phyloP scores from a whole-genome alignment of 2,888 invertebrate genomes.

The Xylota sylvarum region DNA sequence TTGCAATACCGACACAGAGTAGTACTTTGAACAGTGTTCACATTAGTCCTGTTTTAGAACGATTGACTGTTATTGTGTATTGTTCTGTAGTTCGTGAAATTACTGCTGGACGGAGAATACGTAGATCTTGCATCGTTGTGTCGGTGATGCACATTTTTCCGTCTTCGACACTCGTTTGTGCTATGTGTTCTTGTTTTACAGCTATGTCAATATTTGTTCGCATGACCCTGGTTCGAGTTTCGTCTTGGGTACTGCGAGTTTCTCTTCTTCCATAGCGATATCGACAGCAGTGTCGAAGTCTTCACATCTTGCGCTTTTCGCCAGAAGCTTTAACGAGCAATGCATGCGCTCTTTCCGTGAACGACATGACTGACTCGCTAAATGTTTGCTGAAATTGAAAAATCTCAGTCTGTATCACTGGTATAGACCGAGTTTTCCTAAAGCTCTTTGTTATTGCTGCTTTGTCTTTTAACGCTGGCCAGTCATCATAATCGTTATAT shows the following conservation, averaged over 20 bases:
- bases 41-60: background rate
- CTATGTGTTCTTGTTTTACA: background rate
- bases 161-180: background rate
- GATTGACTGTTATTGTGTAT: background rate
- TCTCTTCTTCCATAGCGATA: constrained; percentile 5
- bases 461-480: background rate
- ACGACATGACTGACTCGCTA: background rate
- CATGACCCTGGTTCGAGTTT: background rate
- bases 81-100: background rate
- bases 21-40: background rate
- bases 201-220: too few species aligned
- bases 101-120: too few species aligned
- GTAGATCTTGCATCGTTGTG: too few species aligned
- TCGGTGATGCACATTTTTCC: too few species aligned
- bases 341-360: too few species aligned
- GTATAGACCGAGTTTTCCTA: background rate
- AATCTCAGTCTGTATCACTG: too few species aligned
- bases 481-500: too few species aligned
- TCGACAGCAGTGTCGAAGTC: constrained; percentile 8
- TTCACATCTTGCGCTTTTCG: background rate
- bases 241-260: background rate
- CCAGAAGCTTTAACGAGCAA: constrained; percentile 12
- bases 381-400: constrained; percentile 1
- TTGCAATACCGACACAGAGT: too few species aligned
- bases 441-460: background rate